Conservation (phyloP, 2,888 invertebrate species). For the Tipula helvola region DNA sequence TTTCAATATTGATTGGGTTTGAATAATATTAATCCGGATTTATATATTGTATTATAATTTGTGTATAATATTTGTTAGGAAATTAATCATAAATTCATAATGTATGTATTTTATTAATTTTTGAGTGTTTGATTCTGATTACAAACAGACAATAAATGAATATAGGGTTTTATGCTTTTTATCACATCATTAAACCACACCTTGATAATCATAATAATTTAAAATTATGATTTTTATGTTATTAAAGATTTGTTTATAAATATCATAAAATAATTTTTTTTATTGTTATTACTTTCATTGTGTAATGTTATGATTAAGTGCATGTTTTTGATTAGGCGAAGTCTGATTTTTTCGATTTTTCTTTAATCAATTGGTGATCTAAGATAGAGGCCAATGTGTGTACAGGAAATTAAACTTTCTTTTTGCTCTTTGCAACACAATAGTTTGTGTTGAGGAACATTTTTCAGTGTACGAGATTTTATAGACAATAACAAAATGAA, state of each 20-base stretch:
- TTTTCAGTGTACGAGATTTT: too few species aligned
- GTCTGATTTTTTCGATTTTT: neutral
- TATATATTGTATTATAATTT: neutral
- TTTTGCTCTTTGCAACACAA: neutral
- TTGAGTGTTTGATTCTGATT: neutral
- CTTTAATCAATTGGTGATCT: neutral
- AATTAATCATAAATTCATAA: neutral
- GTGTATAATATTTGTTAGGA: neutral
- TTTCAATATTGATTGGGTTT: neutral
- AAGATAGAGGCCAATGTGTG: neutral
- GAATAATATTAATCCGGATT: neutral
- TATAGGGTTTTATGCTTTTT: neutral
- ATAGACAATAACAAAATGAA: too few species aligned
- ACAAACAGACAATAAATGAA: neutral
- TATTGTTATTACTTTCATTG: neutral
- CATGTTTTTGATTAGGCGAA: neutral
- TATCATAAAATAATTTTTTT: neutral
- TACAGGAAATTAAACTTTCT: neutral
- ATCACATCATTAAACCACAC: neutral
- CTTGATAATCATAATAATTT: neutral
- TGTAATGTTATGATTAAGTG: neutral
- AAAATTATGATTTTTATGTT: neutral
- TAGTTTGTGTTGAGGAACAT: neutral
- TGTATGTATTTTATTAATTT: neutral
- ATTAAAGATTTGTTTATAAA: neutral